Percentiles rank a stretch among this genome's conserved stretches.
Conservation (phyloP, 1,140 invertebrate species). For the Mya arenaria region DNA sequence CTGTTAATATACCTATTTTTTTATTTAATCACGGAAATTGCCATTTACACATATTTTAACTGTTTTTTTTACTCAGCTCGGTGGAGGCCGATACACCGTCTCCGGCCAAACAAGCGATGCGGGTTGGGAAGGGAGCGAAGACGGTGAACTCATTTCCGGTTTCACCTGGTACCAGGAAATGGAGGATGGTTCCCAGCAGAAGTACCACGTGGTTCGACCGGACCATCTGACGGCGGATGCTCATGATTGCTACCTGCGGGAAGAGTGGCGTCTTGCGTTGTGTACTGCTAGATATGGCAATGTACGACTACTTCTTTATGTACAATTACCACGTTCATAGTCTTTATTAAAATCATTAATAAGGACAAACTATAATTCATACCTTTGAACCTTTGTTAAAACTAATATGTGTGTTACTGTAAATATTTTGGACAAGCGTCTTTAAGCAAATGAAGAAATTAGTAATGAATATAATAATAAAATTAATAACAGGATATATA, state of each 20-base stretch:
- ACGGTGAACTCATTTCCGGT: slow-evolving; percentile 13
- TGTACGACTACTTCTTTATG: background rate
- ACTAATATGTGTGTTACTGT: background rate
- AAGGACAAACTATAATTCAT: background rate
- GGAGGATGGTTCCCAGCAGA: background rate
- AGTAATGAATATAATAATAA: background rate
- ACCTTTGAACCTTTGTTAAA: background rate
- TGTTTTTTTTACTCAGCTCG: background rate
- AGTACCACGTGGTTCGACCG: slow-evolving; percentile 21
- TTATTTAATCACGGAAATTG: no score
- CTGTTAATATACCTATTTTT: no score
- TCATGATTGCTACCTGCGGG: background rate
- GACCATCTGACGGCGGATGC: slow-evolving; percentile 30
- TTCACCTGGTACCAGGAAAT: slow-evolving; percentile 22
- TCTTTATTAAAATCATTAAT: background rate
- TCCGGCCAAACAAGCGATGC: background rate
- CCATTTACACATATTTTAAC: no score
- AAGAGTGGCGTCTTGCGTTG: slow-evolving; percentile 19
- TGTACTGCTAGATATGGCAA: slow-evolving; percentile 34
- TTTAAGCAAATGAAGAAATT: background rate
- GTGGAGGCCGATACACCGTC: background rate
- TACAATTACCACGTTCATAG: background rate
- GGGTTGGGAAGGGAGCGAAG: slow-evolving; percentile 10
- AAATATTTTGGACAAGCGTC: background rate
- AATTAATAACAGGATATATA: background rate